Conservation (phyloP, 2,113 vertebrate genomes). For the Syngnathoides biaculeatus region DNA sequence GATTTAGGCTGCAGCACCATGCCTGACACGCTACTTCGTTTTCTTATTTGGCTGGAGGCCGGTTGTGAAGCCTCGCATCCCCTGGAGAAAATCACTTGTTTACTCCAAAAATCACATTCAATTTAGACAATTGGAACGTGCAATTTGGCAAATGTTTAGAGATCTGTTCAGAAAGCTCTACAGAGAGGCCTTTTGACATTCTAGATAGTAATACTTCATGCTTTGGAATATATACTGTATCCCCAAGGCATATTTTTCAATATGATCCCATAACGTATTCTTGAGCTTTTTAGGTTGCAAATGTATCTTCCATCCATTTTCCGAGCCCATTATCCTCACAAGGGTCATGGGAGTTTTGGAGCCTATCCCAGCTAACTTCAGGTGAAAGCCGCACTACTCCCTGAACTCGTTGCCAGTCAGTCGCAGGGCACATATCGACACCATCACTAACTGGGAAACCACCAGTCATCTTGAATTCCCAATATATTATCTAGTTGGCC, state of each 20-base stretch:
- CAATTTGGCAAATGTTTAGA: not conserved
- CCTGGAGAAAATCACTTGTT: conserved; percentile 12
- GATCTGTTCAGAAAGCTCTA: not conserved
- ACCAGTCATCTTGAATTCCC: no score
- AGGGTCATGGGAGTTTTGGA: no score
- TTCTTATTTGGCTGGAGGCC: not conserved
- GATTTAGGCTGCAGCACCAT: conserved; percentile 6
- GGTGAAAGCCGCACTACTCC: no score
- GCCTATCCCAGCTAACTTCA: no score
- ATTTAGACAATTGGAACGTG: not conserved
- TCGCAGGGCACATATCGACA: no score
- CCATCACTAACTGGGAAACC: no score
- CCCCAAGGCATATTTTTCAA: not conserved
- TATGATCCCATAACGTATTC: no score
- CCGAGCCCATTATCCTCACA: no score
- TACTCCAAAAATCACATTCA: conserved; percentile 9
- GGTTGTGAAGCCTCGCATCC: conserved; percentile 3
- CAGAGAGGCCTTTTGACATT: conserved; percentile 4
- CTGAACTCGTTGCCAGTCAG: no score
- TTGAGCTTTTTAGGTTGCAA: no score
- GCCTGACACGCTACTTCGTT: not conserved
- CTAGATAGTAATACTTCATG: not conserved
- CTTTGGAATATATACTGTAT: not conserved
- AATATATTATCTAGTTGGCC: no score
- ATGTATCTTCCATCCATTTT: no score